A percentile compares a stretch with the other conserved stretches of the same genome.
These are phyloP conservation scores for Ganaspis brasiliensis DNA, from an alignment of 2,888 invertebrate genomes.

Conservation along the genomic window DNA sequence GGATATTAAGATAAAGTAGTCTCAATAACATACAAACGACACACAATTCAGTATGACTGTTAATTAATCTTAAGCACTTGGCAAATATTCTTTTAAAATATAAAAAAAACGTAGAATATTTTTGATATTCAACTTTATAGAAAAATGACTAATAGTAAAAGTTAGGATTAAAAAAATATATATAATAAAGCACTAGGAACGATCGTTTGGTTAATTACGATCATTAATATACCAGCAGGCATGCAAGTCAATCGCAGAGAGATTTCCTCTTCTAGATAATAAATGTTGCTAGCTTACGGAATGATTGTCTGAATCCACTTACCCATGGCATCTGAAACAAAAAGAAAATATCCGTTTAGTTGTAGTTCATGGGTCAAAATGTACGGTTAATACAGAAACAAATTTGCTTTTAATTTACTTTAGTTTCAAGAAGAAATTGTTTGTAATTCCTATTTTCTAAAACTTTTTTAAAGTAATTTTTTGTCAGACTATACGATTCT, in stretches of 20 bases:
- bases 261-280: slow-evolving; percentile 53
- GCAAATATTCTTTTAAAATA: no score
- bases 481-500: no score
- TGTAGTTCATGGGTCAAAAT: background rate
- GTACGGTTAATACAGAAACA: background rate
- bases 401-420: background rate
- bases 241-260: slow-evolving; percentile 38
- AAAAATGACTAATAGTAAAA: background rate
- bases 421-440: no score
- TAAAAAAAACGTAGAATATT: no score
- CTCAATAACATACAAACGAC: no score
- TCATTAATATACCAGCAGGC: slow-evolving; percentile 60
- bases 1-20: background rate
- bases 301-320: slow-evolving; percentile 81
- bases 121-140: background rate
- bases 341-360: slow-evolving; percentile 60
- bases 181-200: slow-evolving; percentile 53
- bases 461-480: no score
- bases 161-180: background rate
- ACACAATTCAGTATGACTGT: no score
- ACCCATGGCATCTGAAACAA: slow-evolving; percentile 92
- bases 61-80: no score
- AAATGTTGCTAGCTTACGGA: slow-evolving; percentile 28
- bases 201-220: slow-evolving; percentile 66
- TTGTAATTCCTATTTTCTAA: no score